Evolutionary conservation across 2,113 vertebrate genomes (phyloP).

Genomic region (Caranx ignobilis): DNA sequence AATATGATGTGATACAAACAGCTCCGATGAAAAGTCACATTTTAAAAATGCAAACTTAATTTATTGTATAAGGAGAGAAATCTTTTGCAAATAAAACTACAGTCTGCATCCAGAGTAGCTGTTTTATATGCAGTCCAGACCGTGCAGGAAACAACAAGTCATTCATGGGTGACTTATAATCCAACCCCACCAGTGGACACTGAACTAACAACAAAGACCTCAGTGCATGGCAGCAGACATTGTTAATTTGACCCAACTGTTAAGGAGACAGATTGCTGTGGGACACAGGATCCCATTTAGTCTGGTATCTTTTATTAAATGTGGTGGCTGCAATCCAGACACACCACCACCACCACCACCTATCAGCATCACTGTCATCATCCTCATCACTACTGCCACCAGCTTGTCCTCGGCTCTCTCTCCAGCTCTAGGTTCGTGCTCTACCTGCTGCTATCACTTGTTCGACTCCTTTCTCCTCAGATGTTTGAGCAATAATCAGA

Average conservation of each 20-base stretch:
- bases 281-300: conserved; percentile 21
- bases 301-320: conserved; percentile 22
- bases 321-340: conserved; percentile 24
- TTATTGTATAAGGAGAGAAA: background rate
- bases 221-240: conserved; percentile 6
- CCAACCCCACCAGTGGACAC: conserved; percentile 13
- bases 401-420: background rate
- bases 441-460: background rate
- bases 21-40: background rate
- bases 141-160: conserved; percentile 27
- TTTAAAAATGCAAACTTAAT: background rate
- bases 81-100: background rate
- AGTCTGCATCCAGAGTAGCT: conserved; percentile 12
- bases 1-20: background rate
- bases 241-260: conserved; percentile 29
- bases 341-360: conserved; percentile 16
- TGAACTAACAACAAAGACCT: conserved; percentile 18
- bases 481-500: background rate
- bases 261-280: conserved; percentile 31
- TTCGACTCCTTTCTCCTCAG: background rate
- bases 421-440: background rate
- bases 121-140: conserved; percentile 6
- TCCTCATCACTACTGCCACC: conserved; percentile 27
- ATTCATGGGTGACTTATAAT: conserved; percentile 37
- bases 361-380: conserved; percentile 48